Evolutionary conservation across 2,113 vertebrate species (phyloP), one percentile per base, ranked within the genome.

Genomic region (Hippopotamus amphibius): DNA sequence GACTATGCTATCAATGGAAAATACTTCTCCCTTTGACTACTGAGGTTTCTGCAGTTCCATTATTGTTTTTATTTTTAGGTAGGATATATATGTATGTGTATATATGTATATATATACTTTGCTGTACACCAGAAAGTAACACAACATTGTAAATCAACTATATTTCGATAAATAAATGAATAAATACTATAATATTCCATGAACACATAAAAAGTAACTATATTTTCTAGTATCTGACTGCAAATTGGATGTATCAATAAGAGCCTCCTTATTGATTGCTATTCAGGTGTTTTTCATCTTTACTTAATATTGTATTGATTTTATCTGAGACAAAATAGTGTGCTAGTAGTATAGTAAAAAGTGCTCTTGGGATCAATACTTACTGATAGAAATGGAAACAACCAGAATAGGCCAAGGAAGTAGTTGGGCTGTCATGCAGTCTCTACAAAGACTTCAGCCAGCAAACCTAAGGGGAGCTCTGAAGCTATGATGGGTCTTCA

Each of bases 271-370:
- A 80, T 43, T 41, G 72, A 90, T 86, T 80, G 81, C 17, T 74
- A 19, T 55, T 94, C 85, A 81, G 37, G 24, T 74, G 57, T 24
- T 71, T 65, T 90, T 96, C 65, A 28, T 90, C 30, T 90, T 96
- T 90, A 57, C 48, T 74, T 19, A 86, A 65, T 86, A 90, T 43
- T 86, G 30, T 86, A 8, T 59, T 72, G 28, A 9, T 91, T 90
- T 74, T 15, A 72, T 72, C 24, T 43, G 33, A 93, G 57, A 59
- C 26, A 74, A 59, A 81, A 87, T n/a, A 86, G 3, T 50, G 12
- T 90, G 26, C 82, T 50, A 11, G 37, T 72, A 15, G 7, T 57
- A 66, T 90, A 93, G 41, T 84, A 85, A 71, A 66, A 50, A 87
- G 74, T 68, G 37, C 24, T 66, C 37, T 66, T 61, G 24, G 80